phyloP scores from a whole-genome alignment of 2,888 invertebrate species.

The Melanotus villosus region DNA sequence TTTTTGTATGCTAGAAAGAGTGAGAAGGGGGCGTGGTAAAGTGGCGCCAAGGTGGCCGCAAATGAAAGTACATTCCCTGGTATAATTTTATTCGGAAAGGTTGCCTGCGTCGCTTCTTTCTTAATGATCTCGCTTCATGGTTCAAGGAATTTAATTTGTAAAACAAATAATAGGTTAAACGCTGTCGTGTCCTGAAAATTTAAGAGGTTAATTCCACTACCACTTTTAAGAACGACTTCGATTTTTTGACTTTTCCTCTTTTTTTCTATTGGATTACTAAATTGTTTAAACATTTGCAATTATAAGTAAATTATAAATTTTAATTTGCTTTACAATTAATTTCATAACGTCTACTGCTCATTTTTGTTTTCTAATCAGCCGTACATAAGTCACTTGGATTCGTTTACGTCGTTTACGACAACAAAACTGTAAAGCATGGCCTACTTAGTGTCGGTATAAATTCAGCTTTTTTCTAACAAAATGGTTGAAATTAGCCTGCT shows the following conservation, averaged over 20 bases:
- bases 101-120: slow-evolving; percentile 52
- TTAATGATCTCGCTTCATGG: slow-evolving; percentile 54
- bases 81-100: slow-evolving; percentile 59
- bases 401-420: too few species aligned
- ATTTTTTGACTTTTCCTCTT: background rate
- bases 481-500: too few species aligned
- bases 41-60: slow-evolving; percentile 61
- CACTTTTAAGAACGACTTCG: background rate
- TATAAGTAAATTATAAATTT: too few species aligned
- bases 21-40: slow-evolving; percentile 60
- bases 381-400: too few species aligned
- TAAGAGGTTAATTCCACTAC: slow-evolving; percentile 38
- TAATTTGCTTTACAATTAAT: too few species aligned
- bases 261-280: too few species aligned
- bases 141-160: slow-evolving; percentile 59
- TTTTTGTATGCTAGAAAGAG: slow-evolving; percentile 47
- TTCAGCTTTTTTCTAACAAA: too few species aligned
- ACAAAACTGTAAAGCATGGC: too few species aligned
- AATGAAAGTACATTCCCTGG: slow-evolving; percentile 54
- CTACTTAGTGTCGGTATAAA: too few species aligned
- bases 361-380: too few species aligned
- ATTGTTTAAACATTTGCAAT: too few species aligned
- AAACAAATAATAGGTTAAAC: slow-evolving; percentile 56
- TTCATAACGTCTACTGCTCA: too few species aligned
- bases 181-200: slow-evolving; percentile 44